Evolutionary conservation across 2,888 invertebrate species (phyloP).

Genomic region (Xanthorhoe spadicearia): DNA sequence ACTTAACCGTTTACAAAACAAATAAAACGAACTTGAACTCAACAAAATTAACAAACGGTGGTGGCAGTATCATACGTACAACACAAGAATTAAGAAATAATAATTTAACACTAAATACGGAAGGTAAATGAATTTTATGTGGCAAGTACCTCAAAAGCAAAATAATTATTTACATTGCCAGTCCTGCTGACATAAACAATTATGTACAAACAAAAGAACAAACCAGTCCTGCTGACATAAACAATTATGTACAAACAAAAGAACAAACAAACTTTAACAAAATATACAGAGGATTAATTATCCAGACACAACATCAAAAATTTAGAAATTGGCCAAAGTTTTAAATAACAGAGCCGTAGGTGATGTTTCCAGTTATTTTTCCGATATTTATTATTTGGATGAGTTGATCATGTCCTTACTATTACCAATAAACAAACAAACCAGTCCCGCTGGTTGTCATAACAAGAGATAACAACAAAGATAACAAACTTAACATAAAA

Average conservation of each 20-base stretch:
- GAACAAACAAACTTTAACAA: not conserved
- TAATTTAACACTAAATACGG: not conserved
- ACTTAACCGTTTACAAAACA: not conserved
- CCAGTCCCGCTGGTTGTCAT: slow-evolving; percentile 10
- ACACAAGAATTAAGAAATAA: not conserved
- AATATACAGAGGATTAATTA: not conserved
- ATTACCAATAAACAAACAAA: not conserved
- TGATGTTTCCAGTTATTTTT: no score
- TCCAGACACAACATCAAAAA: not conserved
- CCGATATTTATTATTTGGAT: no score
- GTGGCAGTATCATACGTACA: not conserved
- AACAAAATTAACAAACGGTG: slow-evolving; percentile 19
- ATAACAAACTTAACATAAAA: slow-evolving; percentile 2
- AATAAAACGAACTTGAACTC: slow-evolving; percentile 33
- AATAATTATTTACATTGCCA: not conserved
- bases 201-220: not conserved
- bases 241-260: not conserved
- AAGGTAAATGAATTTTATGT: not conserved
- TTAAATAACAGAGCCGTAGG: no score
- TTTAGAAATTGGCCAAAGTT: not conserved
- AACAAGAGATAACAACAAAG: slow-evolving; percentile 14
- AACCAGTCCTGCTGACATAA: not conserved
- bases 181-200: not conserved
- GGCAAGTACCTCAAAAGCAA: not conserved
- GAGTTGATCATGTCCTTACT: not conserved